A percentile compares a stretch with the other conserved stretches of the same genome.
Conservation (phyloP, 2,113 vertebrate genomes). For the Onychorhynchus coronatus region DNA sequence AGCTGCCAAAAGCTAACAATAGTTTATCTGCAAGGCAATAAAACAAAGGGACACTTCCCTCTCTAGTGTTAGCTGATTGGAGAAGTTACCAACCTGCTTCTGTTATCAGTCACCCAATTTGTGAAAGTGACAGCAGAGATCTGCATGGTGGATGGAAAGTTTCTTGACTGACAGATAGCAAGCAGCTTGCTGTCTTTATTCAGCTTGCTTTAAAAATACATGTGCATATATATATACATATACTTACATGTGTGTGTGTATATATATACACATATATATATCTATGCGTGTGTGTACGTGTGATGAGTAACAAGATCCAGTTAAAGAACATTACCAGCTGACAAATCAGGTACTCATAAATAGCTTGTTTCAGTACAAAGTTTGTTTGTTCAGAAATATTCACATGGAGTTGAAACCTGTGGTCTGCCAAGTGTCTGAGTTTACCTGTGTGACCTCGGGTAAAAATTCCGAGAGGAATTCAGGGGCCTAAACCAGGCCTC, state of each 20-base stretch:
- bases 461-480: not conserved
- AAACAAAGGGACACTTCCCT: not conserved
- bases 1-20: not conserved
- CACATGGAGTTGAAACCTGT: not conserved
- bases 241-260: not conserved
- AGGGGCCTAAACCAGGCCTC: not conserved
- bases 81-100: not conserved
- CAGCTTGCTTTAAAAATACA: slow-evolving; percentile 37
- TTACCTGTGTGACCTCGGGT: not conserved
- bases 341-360: not conserved
- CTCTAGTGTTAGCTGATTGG: not conserved
- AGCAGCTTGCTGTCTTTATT: slow-evolving; percentile 32
- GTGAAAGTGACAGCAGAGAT: not conserved
- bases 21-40: not conserved
- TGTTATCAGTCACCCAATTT: not conserved
- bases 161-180: slow-evolving; percentile 8
- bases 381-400: not conserved
- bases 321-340: not conserved
- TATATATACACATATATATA: not conserved
- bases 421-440: not conserved
- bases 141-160: not conserved
- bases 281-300: not conserved
- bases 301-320: slow-evolving; percentile 9
- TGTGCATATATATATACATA: not conserved
- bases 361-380: not conserved